Evolutionary conservation across 1,140 invertebrate species (phyloP).

Genomic region (Heliconius hermathena): DNA sequence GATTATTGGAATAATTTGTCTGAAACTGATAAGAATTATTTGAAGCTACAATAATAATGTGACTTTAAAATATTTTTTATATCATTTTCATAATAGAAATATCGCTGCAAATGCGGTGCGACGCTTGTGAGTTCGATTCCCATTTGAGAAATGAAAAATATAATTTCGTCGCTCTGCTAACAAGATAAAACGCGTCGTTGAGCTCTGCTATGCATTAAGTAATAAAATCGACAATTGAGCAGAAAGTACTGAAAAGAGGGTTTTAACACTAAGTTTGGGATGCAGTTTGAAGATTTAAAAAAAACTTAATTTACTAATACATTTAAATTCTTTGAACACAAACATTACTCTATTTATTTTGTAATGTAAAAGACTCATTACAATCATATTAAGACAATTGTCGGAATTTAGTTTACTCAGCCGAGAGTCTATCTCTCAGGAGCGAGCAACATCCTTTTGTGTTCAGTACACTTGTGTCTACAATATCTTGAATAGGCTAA

Average conservation of each 20-base stretch:
- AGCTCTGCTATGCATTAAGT: no score
- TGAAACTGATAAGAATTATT: not conserved
- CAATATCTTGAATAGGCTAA: slow-evolving; percentile 46
- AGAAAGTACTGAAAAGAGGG: no score
- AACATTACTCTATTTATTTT: not conserved
- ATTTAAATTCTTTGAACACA: not conserved
- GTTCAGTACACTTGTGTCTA: slow-evolving; percentile 56
- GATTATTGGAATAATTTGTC: slow-evolving; percentile 13
- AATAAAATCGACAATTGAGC: no score
- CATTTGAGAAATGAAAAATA: no score
- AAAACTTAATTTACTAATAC: not conserved
- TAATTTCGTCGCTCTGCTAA: no score
- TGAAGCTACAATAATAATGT: not conserved
- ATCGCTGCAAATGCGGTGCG: no score
- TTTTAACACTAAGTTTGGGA: no score
- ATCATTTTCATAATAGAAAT: not conserved
- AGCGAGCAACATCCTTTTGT: slow-evolving; percentile 66
- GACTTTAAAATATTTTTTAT: not conserved
- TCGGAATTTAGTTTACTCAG: slow-evolving; percentile 63
- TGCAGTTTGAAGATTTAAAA: no score
- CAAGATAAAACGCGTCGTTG: no score
- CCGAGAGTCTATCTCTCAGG: slow-evolving; percentile 53
- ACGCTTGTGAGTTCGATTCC: no score
- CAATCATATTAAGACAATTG: slow-evolving; percentile 41
- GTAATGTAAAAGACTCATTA: slow-evolving; percentile 43